Percentiles rank a stretch among this genome's conserved stretches.
phyloP scores from a whole-genome alignment of 2,888 invertebrate species.

The Oxycera nigricornis region DNA sequence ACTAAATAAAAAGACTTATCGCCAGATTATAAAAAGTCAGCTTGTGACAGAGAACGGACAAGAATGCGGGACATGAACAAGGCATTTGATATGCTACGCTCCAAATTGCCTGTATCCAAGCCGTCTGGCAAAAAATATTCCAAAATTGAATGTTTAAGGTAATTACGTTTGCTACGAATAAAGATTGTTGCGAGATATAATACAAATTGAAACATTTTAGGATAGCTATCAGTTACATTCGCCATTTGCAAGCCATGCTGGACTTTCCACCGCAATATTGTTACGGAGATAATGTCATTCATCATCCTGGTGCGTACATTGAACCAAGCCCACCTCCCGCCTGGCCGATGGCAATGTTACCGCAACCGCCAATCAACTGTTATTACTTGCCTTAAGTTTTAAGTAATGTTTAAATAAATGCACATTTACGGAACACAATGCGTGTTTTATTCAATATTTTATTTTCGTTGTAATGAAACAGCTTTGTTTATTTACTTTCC shows the following conservation, averaged over 20 bases:
- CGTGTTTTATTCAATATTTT: no score
- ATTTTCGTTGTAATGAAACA: no score
- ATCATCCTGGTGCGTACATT: not conserved
- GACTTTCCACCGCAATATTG: slow-evolving; percentile 50
- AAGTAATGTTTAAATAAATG: no score
- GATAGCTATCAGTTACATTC: slow-evolving; percentile 78
- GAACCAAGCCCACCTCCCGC: slow-evolving; percentile 18
- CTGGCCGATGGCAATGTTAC: slow-evolving; percentile 40
- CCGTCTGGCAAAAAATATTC: slow-evolving; percentile 86
- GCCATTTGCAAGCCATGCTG: slow-evolving; percentile 72
- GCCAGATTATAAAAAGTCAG: slow-evolving; percentile 82
- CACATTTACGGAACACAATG: no score
- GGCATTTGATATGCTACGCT: slow-evolving; percentile 78
- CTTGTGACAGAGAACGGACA: slow-evolving; percentile 82
- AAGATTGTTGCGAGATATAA: not conserved
- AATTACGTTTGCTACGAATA: slow-evolving; percentile 47
- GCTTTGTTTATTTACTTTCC: no score
- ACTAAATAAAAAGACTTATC: slow-evolving; percentile 44
- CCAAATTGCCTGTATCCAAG: slow-evolving; percentile 77
- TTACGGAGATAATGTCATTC: slow-evolving; percentile 7
- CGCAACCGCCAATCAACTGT: slow-evolving; percentile 39
- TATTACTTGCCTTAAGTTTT: slow-evolving; percentile 42
- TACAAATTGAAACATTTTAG: slow-evolving; percentile 57
- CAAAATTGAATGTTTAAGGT: slow-evolving; percentile 84
- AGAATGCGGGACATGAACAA: slow-evolving; percentile 87